Evolutionary conservation across 2,797 vertebrate species (phyloP).

Genomic region (Etheostoma perlongum): DNA sequence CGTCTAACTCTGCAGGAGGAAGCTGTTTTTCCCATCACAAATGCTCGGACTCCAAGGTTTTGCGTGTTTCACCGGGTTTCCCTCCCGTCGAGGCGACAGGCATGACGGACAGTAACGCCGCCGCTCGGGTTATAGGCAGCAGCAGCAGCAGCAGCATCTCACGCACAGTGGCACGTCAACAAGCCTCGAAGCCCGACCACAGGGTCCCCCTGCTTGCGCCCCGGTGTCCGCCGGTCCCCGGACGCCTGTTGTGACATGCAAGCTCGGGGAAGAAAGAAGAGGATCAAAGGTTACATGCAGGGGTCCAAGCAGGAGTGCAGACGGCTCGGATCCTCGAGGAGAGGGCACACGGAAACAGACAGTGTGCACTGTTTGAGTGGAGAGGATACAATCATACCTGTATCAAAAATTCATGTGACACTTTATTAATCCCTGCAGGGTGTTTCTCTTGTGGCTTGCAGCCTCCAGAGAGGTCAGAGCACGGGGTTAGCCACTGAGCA

Average conservation of each 20-base stretch:
- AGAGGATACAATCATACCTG: constrained; percentile 21
- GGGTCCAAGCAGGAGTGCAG: constrained; percentile 44
- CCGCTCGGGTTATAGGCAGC: constrained; percentile 50
- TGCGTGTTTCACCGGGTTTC: constrained; percentile 38
- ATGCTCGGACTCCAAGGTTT: constrained; percentile 49
- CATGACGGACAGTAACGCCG: constrained; percentile 60
- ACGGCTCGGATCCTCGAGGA: constrained; percentile 48
- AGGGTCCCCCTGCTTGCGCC: constrained; percentile 69
- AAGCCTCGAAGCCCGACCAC: constrained; percentile 67
- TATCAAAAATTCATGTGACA: constrained; percentile 26
- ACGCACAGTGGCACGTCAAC: constrained; percentile 66
- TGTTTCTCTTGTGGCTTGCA: constrained; percentile 23
- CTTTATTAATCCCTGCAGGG: constrained; percentile 31
- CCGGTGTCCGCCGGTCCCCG: constrained; percentile 72
- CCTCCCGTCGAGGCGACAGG: constrained; percentile 54
- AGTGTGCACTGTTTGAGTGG: constrained; percentile 17
- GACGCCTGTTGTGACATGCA: constrained; percentile 85
- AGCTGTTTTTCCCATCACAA: constrained; percentile 30
- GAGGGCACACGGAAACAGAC: constrained; percentile 36
- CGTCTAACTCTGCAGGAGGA: constrained; percentile 34
- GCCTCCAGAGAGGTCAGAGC: constrained; percentile 45
- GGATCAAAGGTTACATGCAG: constrained; percentile 77
- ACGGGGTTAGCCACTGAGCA: constrained; percentile 29
- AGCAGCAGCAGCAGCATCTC: constrained; percentile 45
- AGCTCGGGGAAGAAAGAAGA: constrained; percentile 82